Evolutionary conservation across 2,113 vertebrate genomes (phyloP), one percentile per base, ranked within the genome.

Genomic region (Amphiprion ocellaris): DNA sequence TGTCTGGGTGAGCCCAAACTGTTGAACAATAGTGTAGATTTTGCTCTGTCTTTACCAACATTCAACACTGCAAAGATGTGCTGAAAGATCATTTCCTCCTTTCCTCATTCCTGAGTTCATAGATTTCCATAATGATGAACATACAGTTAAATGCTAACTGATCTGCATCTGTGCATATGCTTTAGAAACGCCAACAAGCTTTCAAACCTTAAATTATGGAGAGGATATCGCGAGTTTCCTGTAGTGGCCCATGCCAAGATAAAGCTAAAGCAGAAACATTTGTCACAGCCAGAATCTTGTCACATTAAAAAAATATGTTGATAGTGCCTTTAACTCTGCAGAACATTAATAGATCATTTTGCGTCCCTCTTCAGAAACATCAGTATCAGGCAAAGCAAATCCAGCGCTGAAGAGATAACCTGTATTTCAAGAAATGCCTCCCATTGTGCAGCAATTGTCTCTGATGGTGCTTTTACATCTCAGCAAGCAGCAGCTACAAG

Each of bases 111-210:
- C 44, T 49, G 80, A 47, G 47, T 81, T 50, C 19, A 52, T 47
- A 52, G 44, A 81, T 71, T 75, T 79, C 65, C 46, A 52, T 77
- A 79, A 79, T 77, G 55, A 76, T 37, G 49, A 83, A 58, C 74
- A 74, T 82, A 69, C 81, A 77, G 61, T 39, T 47, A 52, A 62
- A 77, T 56, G 21, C 21, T 33, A 52, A n/a, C 23, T 61, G 77
- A 28, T 59, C 37, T 68, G 53, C 73, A 53, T 47, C 54, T 62
- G 41, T 60, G 59, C 62, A 72, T 59, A 30, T 33, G 10, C 50
- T 73, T 21, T 56, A 7, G 16, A 26, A 75, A 28, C 62, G 49
- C 73, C 76, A 81, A 65, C 44, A 50, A 87, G 56, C 50, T 74
- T 80, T 76, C 26, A 69, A 30, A 61, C 74, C 50, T 73, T 37